Evolutionary conservation across 2,797 vertebrate species (phyloP).

Genomic region (Melanotaenia pygmaea): DNA sequence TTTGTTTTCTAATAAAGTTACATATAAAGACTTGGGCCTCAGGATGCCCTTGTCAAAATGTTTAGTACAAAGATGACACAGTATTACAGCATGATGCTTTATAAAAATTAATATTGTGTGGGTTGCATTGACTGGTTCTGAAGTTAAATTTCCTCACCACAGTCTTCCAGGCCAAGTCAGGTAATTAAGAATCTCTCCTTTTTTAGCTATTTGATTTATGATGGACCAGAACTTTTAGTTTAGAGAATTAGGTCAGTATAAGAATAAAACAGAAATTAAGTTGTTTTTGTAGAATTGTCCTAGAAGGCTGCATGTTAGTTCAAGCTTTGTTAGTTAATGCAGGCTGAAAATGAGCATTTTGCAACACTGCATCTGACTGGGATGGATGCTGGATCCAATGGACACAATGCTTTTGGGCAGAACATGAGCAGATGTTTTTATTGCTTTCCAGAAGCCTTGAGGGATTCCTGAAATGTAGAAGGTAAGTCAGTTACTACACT

Average conservation of each 20-base stretch:
- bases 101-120: slow-evolving; percentile 44
- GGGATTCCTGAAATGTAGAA: slow-evolving; percentile 66
- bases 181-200: slow-evolving; percentile 14
- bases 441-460: slow-evolving; percentile 61
- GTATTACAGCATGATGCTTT: slow-evolving; percentile 59
- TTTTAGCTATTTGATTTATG: slow-evolving; percentile 3
- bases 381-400: slow-evolving; percentile 66
- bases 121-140: slow-evolving; percentile 46
- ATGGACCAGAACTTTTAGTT: slow-evolving; percentile 1
- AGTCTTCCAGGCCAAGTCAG: slow-evolving; percentile 76
- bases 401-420: slow-evolving; percentile 62
- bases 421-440: slow-evolving; percentile 66
- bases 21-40: slow-evolving; percentile 27
- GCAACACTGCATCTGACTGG: slow-evolving; percentile 75
- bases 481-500: slow-evolving; percentile 62
- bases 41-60: slow-evolving; percentile 31
- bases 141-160: slow-evolving; percentile 53
- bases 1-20: neutral
- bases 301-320: slow-evolving; percentile 71
- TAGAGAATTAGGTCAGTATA: neutral
- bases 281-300: slow-evolving; percentile 51
- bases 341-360: slow-evolving; percentile 74
- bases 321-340: slow-evolving; percentile 57
- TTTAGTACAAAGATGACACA: slow-evolving; percentile 76
- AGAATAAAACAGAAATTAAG: slow-evolving; percentile 7